Evolutionary conservation across 2,113 vertebrate species (phyloP).

Genomic region (Pollimyrus isidori): DNA sequence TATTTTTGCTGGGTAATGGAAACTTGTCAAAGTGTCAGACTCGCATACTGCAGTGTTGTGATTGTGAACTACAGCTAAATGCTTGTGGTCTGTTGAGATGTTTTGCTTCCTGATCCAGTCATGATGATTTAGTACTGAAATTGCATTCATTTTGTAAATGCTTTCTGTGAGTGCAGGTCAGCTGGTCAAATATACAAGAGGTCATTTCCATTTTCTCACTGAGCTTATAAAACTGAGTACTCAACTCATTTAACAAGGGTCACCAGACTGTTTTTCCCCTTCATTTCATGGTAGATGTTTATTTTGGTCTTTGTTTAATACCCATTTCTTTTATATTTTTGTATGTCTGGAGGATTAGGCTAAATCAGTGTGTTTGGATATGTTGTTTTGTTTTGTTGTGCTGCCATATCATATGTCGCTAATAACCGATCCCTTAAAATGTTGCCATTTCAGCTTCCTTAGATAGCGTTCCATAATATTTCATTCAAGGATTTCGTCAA

Average conservation of each 20-base stretch:
- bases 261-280: not conserved
- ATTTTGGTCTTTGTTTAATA: not conserved
- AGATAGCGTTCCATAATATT: conserved; percentile 1
- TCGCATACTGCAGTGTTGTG: not conserved
- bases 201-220: conserved; percentile 12
- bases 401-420: not conserved
- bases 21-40: not conserved
- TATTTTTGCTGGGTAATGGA: conserved; percentile 5
- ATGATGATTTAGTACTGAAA: conserved; percentile 10
- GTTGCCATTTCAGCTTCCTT: not conserved
- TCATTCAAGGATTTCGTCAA: conserved; percentile 1
- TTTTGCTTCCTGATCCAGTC: not conserved
- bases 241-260: not conserved
- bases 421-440: not conserved
- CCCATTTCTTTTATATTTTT: not conserved
- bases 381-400: not conserved
- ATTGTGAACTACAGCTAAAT: not conserved
- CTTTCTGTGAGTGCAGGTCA: conserved; percentile 11
- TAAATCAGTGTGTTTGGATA: not conserved
- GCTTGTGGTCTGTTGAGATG: not conserved
- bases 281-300: not conserved
- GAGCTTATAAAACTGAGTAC: conserved; percentile 11
- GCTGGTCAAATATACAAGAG: conserved; percentile 2
- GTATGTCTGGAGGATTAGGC: not conserved
- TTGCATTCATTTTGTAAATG: conserved; percentile 12